A percentile compares a stretch with the other conserved stretches of the same genome.
Evolutionary conservation across 2,113 vertebrate species (phyloP).

Genomic region (Calypte anna): DNA sequence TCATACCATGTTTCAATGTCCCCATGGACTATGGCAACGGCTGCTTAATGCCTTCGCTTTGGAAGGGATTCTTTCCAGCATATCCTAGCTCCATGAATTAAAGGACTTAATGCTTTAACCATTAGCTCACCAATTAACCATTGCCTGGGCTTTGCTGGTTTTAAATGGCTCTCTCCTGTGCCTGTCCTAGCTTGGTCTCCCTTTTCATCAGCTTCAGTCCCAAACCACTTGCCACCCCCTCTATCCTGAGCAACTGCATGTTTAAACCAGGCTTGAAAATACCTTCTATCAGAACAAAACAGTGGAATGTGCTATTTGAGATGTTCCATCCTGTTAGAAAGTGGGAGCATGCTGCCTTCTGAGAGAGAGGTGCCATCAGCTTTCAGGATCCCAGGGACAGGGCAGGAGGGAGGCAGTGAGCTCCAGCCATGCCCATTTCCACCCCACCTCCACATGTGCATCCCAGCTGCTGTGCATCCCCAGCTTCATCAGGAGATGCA

Average conservation of each 20-base stretch:
- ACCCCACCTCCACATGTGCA: rapidly evolving
- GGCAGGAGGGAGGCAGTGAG: neutral
- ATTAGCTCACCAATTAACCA: neutral
- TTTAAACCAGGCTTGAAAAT: neutral
- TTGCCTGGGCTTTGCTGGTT: neutral
- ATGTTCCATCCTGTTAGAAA: neutral
- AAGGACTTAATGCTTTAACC: neutral
- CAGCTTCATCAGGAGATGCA: neutral
- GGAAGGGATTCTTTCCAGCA: neutral
- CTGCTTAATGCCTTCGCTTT: neutral
- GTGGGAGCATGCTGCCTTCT: rapidly evolving
- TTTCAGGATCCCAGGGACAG: neutral
- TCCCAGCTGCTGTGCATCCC: rapidly evolving
- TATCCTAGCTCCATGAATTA: neutral
- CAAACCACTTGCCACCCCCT: neutral
- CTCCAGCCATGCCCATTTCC: neutral
- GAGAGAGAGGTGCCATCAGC: neutral
- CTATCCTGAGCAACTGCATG: neutral
- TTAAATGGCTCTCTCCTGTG: neutral
- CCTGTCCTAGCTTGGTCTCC: neutral
- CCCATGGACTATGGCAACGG: neutral
- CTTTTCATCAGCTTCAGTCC: neutral
- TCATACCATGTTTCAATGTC: neutral
- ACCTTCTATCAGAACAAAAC: neutral
- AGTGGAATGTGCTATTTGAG: too few species aligned